A percentile compares a stretch with the other conserved stretches of the same genome.
Conservation (phyloP, 2,797 vertebrate species). For the Lagorchestes hirsutus region DNA sequence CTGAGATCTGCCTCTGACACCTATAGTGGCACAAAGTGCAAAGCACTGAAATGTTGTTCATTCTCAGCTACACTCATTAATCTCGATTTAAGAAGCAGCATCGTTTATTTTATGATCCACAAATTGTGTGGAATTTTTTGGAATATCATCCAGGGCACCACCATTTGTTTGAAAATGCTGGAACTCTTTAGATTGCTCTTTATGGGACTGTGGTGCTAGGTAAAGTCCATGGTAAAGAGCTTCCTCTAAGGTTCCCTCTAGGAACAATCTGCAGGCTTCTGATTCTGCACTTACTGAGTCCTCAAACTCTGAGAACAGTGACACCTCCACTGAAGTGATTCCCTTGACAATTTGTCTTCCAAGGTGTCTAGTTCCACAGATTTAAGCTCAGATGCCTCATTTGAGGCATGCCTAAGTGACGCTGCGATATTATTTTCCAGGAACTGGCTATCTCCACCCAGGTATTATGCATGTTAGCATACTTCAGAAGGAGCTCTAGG, state of each 20-base stretch:
- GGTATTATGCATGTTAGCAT: slow-evolving; percentile 81
- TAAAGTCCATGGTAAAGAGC: slow-evolving; percentile 91
- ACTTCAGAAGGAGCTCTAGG: slow-evolving; percentile 82
- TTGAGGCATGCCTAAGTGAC: slow-evolving; percentile 85
- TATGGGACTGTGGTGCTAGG: slow-evolving; percentile 91
- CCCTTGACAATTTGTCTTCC: slow-evolving; percentile 94
- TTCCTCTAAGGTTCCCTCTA: slow-evolving; percentile 92
- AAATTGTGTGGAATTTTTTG: slow-evolving; percentile 86
- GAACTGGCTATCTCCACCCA: slow-evolving; percentile 87
- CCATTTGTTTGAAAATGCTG: slow-evolving; percentile 95
- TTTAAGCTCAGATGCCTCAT: slow-evolving; percentile 89
- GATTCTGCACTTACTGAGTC: slow-evolving; percentile 88
- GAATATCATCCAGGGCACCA: slow-evolving; percentile 94
- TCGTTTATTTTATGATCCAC: not conserved
- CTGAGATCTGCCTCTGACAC: not conserved
- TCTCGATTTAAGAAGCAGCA: not conserved
- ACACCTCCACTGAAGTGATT: slow-evolving; percentile 91
- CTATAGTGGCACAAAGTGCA: not conserved
- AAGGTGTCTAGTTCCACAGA: slow-evolving; percentile 94
- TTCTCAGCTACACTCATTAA: not conserved
- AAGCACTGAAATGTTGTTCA: not conserved
- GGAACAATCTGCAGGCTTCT: slow-evolving; percentile 90
- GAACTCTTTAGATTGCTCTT: slow-evolving; percentile 93
- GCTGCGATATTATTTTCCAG: slow-evolving; percentile 85
- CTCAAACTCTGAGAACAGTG: slow-evolving; percentile 82